Evolutionary conservation across 2,888 invertebrate species (phyloP).

Genomic region (Eurois occulta): DNA sequence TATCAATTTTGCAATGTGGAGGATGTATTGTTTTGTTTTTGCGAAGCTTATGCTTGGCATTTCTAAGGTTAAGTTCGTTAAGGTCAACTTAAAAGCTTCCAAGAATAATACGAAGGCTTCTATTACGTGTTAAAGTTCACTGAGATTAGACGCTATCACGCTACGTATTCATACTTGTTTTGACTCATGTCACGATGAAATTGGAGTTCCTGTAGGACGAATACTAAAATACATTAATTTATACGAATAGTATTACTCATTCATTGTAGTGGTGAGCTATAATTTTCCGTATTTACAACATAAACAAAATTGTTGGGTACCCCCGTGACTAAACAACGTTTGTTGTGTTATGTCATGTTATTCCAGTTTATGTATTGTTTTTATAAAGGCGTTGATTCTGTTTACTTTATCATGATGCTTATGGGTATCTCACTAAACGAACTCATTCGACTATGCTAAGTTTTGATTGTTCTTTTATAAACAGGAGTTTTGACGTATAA

Average conservation of each 20-base stretch:
- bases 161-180: constrained; percentile 9
- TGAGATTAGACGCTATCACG: neutral
- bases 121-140: constrained; percentile 9
- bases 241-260: constrained; percentile 30
- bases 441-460: neutral
- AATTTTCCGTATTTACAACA: constrained; percentile 49
- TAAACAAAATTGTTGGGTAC: constrained; percentile 50
- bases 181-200: constrained; percentile 34
- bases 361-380: constrained; percentile 18
- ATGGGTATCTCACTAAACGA: neutral
- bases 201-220: constrained; percentile 20
- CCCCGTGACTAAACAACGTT: constrained; percentile 40
- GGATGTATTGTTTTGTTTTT: neutral
- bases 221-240: constrained; percentile 15
- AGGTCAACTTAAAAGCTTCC: neutral
- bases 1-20: neutral
- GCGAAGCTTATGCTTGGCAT: neutral
- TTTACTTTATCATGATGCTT: constrained; percentile 14
- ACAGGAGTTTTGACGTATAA: too few species aligned
- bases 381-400: neutral
- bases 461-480: constrained; percentile 19
- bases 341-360: constrained; percentile 31
- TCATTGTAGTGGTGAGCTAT: constrained; percentile 27
- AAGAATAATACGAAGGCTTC: neutral
- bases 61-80: neutral